phyloP scores from a whole-genome alignment of 2,113 vertebrate species.

The Cephalopholis sonnerati region DNA sequence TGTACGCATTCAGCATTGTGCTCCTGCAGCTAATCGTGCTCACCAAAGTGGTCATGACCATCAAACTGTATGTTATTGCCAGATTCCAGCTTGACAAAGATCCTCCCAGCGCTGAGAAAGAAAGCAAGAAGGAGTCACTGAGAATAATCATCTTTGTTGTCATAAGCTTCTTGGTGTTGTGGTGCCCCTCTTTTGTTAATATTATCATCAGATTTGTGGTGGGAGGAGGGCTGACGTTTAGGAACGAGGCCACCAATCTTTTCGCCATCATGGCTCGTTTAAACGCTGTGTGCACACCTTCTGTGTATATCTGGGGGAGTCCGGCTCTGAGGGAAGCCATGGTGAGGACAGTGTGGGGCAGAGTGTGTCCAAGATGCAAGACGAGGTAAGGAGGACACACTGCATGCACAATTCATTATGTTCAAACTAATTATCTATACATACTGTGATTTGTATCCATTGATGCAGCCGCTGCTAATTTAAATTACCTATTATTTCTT shows the following conservation, averaged over 20 bases:
- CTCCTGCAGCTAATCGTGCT: conserved; percentile 71
- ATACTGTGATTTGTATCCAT: too few species aligned
- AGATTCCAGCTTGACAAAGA: conserved; percentile 76
- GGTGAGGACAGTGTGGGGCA: conserved; percentile 64
- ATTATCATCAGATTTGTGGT: conserved; percentile 64
- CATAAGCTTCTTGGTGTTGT: conserved; percentile 75
- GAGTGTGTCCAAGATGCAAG: conserved; percentile 57
- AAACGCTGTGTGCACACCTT: conserved; percentile 74
- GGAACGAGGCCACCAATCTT: conserved; percentile 77
- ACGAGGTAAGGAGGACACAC: conserved; percentile 43
- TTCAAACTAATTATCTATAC: neutral
- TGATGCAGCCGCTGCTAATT: neutral
- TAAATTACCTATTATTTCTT: neutral
- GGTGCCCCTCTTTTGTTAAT: conserved; percentile 82
- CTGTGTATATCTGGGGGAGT: conserved; percentile 80
- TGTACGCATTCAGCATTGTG: conserved; percentile 62
- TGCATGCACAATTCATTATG: neutral
- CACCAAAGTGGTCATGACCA: conserved; percentile 79
- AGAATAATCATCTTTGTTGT: conserved; percentile 80
- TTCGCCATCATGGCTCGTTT: conserved; percentile 80
- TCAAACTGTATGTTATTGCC: conserved; percentile 81
- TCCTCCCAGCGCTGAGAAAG: conserved; percentile 71
- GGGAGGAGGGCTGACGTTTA: conserved; percentile 60
- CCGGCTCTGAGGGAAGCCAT: conserved; percentile 72
- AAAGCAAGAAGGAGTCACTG: conserved; percentile 78